phyloP scores from a whole-genome alignment of 1,140 invertebrate genomes.

The Charaxes varanes region DNA sequence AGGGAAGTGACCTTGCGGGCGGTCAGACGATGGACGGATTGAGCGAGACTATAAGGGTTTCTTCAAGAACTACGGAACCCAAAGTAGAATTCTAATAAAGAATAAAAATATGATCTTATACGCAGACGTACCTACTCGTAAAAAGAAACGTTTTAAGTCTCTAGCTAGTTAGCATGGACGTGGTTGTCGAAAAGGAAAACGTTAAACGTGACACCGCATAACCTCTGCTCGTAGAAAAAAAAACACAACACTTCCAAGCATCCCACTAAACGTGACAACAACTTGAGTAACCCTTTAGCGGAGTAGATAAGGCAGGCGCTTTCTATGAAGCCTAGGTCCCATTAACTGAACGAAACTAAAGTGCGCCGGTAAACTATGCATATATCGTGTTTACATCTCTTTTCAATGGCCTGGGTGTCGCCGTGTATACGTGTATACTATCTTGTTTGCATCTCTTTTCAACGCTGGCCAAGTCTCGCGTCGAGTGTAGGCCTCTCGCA shows the following conservation, averaged over 20 bases:
- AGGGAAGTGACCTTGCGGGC: no score
- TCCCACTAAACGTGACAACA: slow-evolving; percentile 13
- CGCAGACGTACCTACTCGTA: no score
- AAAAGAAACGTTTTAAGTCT: no score
- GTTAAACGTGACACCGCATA: background rate
- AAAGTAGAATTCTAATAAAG: no score
- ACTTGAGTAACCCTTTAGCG: slow-evolving; percentile 24
- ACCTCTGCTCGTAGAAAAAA: background rate
- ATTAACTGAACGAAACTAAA: slow-evolving; percentile 64
- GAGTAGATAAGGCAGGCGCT: slow-evolving; percentile 43
- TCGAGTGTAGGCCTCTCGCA: slow-evolving; percentile 14
- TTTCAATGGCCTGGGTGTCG: slow-evolving; percentile 28
- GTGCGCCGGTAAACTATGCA: slow-evolving; percentile 54
- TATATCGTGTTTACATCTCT: slow-evolving; percentile 66
- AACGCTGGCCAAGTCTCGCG: slow-evolving; percentile 7
- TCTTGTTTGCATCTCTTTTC: slow-evolving; percentile 15
- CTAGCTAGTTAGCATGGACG: no score
- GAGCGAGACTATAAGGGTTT: no score
- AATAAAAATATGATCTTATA: no score
- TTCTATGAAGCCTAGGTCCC: slow-evolving; percentile 44
- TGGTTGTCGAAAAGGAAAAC: background rate
- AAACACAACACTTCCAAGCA: slow-evolving; percentile 14
- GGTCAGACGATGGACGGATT: no score
- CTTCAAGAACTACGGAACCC: no score
- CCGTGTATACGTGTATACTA: background rate